phyloP scores from a whole-genome alignment of 1,140 invertebrate genomes.

The Heliconius melpomene region DNA sequence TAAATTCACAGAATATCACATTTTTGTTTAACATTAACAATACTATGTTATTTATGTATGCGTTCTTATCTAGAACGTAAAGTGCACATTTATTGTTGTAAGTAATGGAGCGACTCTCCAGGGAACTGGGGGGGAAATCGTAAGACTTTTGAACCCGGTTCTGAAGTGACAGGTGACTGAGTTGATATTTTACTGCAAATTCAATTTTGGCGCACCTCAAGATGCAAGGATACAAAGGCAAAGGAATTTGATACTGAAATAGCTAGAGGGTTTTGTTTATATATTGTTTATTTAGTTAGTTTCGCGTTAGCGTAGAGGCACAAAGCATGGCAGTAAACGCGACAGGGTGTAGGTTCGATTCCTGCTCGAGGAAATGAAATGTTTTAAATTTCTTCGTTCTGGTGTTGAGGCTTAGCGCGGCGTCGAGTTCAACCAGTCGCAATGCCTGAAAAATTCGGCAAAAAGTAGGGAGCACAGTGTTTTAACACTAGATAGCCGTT shows the following conservation, averaged over 20 bases:
- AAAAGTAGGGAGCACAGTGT: too few species aligned
- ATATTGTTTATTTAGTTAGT: background rate
- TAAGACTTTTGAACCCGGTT: background rate
- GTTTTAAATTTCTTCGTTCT: too few species aligned
- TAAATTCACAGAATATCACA: background rate
- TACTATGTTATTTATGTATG: background rate
- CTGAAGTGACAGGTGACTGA: background rate
- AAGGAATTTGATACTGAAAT: background rate
- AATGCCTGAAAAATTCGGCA: too few species aligned
- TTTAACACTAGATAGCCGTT: too few species aligned
- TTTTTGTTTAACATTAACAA: background rate
- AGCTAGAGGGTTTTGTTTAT: background rate
- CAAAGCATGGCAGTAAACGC: too few species aligned
- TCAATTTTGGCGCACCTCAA: background rate
- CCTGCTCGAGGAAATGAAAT: too few species aligned
- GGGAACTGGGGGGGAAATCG: background rate
- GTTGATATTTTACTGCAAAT: constrained; percentile 10
- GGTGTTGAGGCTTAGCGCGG: too few species aligned
- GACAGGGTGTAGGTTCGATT: too few species aligned
- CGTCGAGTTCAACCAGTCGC: too few species aligned
- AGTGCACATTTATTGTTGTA: constrained; percentile 7
- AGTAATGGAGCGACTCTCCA: background rate
- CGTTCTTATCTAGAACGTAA: background rate
- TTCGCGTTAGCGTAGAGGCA: too few species aligned
- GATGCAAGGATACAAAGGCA: background rate